phyloP scores from a whole-genome alignment of 2,888 invertebrate species.

The Clivina fossor region DNA sequence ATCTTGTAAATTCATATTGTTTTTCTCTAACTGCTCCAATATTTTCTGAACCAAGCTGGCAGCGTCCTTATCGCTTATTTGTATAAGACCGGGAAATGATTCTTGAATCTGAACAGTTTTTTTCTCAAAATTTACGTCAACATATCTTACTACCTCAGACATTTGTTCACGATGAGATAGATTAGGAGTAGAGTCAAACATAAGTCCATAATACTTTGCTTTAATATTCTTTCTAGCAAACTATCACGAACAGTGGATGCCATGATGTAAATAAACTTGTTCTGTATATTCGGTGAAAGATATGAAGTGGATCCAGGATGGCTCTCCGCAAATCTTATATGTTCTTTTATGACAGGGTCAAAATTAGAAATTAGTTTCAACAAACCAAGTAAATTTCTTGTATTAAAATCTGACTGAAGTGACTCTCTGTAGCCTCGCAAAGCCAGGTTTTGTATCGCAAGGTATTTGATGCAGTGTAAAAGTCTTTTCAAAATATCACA shows the following conservation, averaged over 20 bases:
- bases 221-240: too few relatives aligned
- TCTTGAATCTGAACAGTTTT: constrained; percentile 14
- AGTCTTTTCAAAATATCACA: constrained; percentile 18
- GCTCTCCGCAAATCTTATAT: background rate
- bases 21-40: too few relatives aligned
- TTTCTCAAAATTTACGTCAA: constrained; percentile 19
- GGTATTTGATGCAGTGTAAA: constrained; percentile 21
- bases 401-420: constrained; percentile 8
- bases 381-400: constrained; percentile 19
- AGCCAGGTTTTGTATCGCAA: constrained; percentile 26
- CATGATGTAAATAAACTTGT: constrained; percentile 4
- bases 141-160: constrained; percentile 24
- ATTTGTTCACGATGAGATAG: constrained; percentile 24
- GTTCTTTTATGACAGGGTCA: constrained; percentile 4
- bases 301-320: too few relatives aligned
- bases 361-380: constrained; percentile 12
- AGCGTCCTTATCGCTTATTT: constrained; percentile 9
- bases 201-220: constrained; percentile 3
- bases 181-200: constrained; percentile 29
- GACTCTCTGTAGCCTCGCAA: constrained; percentile 22
- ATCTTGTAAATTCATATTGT: too few relatives aligned
- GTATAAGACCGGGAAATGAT: constrained; percentile 25
- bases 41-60: too few relatives aligned
- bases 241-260: constrained; percentile 1
- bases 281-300: constrained; percentile 3